Base-by-base conservation (phyloP, 2,888 invertebrate species). In the Nineta flava region DNA sequence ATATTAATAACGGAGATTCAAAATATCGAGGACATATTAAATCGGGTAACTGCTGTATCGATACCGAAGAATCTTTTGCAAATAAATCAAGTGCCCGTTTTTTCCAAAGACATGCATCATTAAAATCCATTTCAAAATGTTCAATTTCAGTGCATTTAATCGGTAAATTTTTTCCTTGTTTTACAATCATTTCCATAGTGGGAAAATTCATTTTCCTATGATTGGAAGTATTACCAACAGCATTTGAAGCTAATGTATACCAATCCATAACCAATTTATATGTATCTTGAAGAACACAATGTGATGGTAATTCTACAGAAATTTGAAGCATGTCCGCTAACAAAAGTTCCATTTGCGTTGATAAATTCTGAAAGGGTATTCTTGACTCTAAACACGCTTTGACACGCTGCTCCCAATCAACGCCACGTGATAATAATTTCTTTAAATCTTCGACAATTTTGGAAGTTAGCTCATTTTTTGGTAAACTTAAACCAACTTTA, bases 41-140 rank as follows among this genome's bases (percentile, higher is more conserved):
- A 13, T 69, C 26, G 7, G 26, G 6, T 7, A 26, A 7, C 26
- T 26, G 26, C 4, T 26, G 4, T 26, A 26, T 6, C 7, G 26
- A 6, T 7, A 26, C 7, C 7, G 26, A 5, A 26, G 26, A 3
- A 26, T 26, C 26, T 26, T 26, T 26, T 26, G 26, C 26, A 26
- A 91, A 91, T 60, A 83, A 84, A 12, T 81, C 74, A 0, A 82
- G 80, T 0, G 87, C 85, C 43, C 83, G 77, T n/a, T 82, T 78
- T 59, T 82, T 77, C 90, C 90, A 91, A 19, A 78, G 72, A 55
- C 76, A 73, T 0, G 87, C 88, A 15, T 81, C 79, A 2, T 74
- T 74, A 31, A 87, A 68, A 48, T 85, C 83, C 0, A 77, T 75
- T 52, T 82, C 79, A 51, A 88, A 74, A 52, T 79, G 76, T n/a